Base-by-base conservation (phyloP, 2,113 vertebrate species). In the Hirundichthys speculiger region DNA sequence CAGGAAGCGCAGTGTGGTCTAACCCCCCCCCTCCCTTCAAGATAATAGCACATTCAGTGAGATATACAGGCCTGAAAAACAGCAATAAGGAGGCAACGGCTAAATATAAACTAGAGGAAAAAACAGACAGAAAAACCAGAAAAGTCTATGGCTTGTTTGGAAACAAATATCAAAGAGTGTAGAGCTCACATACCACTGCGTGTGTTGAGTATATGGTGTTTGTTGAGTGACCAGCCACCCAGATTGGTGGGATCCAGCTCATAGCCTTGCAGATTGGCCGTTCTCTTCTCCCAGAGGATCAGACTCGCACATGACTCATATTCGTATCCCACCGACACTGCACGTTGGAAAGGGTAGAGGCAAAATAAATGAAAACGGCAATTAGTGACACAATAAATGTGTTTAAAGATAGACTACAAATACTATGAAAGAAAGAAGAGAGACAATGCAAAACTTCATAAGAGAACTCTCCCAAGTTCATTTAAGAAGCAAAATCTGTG, bases 281-380 rank as follows among this genome's bases (percentile, higher is more conserved):
- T 98, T 83, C 97, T 95, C 88, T 99, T 99, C 91, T 99, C 98
- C 98, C 98, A 99, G 16, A 98, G 90, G 80, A 99, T 96, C 67
- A 99, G 93, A 47, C 94, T 96, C 56, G 94, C 95, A 69, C 98
- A 99, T 25, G 96, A 97, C 86, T 99, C 98, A 39, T 99, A 99
- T 60, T 99, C 98, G 63, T 96, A 99, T 2, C 98, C 98, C n/a
- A 99, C 96, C 12, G 98, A 99, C 73, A 99, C 98, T 98, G 77
- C 22, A 47, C 15, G 13, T 1, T 39, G 41, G 16, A 75, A 43
- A 62, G 38, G n/a, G 45, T 9, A 47, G 45, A 65, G 39, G n/a
- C 5, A 27, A 48, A 41, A 54, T 10, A 38, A 15, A 57, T 1
- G 45, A 24, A 47, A 15, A 48, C 22, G 38, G 24, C 2, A 63